phyloP scores from a whole-genome alignment of 2,888 invertebrate genomes.

The Hermodice carunculata region DNA sequence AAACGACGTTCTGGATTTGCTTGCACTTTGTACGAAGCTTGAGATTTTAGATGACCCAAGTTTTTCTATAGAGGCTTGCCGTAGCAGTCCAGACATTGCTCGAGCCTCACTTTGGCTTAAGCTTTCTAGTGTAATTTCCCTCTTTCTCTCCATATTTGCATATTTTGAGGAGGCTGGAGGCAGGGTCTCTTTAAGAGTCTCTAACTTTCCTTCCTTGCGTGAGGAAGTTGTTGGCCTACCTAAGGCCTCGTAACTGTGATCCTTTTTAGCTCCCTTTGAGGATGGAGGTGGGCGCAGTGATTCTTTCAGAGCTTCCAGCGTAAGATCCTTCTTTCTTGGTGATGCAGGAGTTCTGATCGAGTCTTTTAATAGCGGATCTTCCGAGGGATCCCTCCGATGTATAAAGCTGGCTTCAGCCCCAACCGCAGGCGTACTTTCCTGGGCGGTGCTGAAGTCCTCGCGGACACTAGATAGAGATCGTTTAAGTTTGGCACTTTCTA shows the following conservation, averaged over 20 bases:
- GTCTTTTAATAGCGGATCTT: too few relatives aligned
- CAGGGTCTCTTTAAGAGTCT: conserved; percentile 1
- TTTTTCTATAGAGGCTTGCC: conserved; percentile 65
- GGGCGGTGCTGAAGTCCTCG: conserved; percentile 4
- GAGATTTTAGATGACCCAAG: conserved; percentile 62
- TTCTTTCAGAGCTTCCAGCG: conserved; percentile 52
- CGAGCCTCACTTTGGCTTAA: conserved; percentile 63
- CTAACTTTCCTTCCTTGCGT: conserved; percentile 5
- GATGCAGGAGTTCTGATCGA: neutral
- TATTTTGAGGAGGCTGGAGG: conserved; percentile 21
- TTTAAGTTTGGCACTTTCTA: conserved; percentile 28
- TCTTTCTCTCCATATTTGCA: conserved; percentile 13
- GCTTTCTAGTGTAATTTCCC: conserved; percentile 55
- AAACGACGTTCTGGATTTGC: conserved; percentile 60
- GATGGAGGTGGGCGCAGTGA: conserved; percentile 27
- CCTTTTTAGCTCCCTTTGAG: neutral
- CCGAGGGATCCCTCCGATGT: neutral
- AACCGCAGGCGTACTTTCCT: neutral
- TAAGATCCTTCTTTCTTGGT: conserved; percentile 42
- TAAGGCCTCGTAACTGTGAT: too few relatives aligned
- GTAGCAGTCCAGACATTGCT: conserved; percentile 64
- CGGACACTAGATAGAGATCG: conserved; percentile 24
- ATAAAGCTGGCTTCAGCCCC: neutral
- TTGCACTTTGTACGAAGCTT: conserved; percentile 61
- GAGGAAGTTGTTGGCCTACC: conserved; percentile 51